Evolutionary conservation across 2,797 vertebrate genomes (phyloP).

Genomic region (Salarias fasciatus): DNA sequence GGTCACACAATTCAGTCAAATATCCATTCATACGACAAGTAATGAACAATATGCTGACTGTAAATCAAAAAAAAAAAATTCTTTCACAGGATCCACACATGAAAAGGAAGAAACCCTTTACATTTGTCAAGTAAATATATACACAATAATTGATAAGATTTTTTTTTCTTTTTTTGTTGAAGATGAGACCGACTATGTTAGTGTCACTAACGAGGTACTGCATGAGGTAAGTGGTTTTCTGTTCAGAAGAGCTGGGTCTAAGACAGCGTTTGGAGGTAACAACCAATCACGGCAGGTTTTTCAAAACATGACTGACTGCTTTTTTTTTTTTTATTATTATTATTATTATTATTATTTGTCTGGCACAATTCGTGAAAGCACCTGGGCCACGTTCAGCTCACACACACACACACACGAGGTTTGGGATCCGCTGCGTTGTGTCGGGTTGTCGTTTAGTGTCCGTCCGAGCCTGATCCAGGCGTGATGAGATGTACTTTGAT

Average conservation of each 20-base stretch:
- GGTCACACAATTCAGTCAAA: constrained; percentile 62
- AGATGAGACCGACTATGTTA: constrained; percentile 76
- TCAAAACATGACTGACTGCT: constrained; percentile 20
- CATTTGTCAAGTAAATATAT: constrained; percentile 80
- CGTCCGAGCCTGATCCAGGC: constrained; percentile 59
- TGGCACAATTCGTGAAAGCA: constrained; percentile 77
- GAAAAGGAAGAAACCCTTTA: constrained; percentile 77
- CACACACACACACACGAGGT: constrained; percentile 22
- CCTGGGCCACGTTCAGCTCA: constrained; percentile 60
- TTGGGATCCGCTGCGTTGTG: constrained; percentile 25
- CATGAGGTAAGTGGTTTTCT: constrained; percentile 93
- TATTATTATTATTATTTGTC: no score
- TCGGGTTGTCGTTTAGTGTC: no score
- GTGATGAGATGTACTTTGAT: constrained; percentile 59
- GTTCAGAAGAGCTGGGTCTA: constrained; percentile 88
- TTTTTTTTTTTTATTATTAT: no score
- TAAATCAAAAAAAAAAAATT: constrained; percentile 57
- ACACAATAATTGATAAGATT: constrained; percentile 60
- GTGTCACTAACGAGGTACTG: constrained; percentile 77
- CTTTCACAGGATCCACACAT: constrained; percentile 79
- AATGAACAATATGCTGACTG: constrained; percentile 68
- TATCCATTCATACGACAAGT: constrained; percentile 62
- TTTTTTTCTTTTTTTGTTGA: constrained; percentile 52
- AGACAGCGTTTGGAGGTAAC: constrained; percentile 86
- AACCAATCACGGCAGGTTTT: constrained; percentile 57